A percentile compares a stretch with the other conserved stretches of the same genome.
phyloP scores from a whole-genome alignment of 2,797 vertebrate species.

The Lutjanus argentimaculatus region DNA sequence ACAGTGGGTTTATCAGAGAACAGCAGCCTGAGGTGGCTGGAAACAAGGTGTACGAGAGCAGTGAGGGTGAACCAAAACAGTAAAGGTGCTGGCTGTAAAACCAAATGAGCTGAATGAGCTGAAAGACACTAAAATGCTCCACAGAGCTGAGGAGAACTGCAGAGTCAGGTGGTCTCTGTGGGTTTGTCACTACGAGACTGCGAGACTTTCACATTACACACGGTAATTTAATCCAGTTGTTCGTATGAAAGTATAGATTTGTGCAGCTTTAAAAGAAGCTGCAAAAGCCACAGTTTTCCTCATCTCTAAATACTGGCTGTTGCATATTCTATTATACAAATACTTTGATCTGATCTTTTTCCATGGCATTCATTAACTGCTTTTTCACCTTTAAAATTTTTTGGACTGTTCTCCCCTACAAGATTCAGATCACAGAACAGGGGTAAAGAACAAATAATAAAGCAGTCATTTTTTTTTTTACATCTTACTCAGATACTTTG shows the following conservation, averaged over 20 bases:
- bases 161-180: not conserved
- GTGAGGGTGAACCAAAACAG: not conserved
- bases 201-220: not conserved
- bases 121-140: not conserved
- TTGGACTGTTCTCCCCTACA: not conserved
- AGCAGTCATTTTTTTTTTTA: conserved; percentile 32
- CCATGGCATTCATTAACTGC: conserved; percentile 1
- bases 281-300: not conserved
- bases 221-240: not conserved
- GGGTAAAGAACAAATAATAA: conserved; percentile 10
- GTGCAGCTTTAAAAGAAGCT: not conserved
- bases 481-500: conserved; percentile 12
- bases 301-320: not conserved
- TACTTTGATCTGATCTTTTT: not conserved
- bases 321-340: not conserved
- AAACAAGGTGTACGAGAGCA: not conserved
- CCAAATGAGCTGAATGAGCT: not conserved
- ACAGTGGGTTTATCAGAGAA: not conserved
- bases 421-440: conserved; percentile 5
- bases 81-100: not conserved
- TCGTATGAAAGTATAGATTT: not conserved
- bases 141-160: not conserved
- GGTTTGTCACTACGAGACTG: not conserved
- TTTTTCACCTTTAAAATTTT: not conserved
- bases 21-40: not conserved